Conservation (phyloP, 2,113 vertebrate genomes). For the Sylvia atricapilla region DNA sequence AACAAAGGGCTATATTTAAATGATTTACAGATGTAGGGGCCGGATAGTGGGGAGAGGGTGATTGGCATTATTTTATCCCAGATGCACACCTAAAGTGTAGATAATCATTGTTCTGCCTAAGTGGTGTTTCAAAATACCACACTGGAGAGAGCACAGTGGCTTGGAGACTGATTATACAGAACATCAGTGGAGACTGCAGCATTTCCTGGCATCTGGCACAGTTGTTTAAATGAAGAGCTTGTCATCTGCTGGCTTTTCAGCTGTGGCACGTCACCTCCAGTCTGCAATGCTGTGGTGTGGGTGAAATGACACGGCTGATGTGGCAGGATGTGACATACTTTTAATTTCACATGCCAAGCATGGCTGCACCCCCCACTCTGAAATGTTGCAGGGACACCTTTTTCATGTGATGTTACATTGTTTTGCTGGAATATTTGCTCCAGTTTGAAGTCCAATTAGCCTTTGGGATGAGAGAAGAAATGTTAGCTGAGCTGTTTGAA, state of each 20-base stretch:
- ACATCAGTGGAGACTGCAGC: background rate
- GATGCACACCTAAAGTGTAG: background rate
- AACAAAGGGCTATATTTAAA: slow-evolving; percentile 25
- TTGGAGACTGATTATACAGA: slow-evolving; percentile 18
- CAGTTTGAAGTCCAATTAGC: slow-evolving; percentile 13
- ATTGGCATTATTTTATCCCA: background rate
- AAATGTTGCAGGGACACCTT: background rate
- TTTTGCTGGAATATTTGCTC: background rate
- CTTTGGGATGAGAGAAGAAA: background rate
- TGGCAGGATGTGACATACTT: background rate
- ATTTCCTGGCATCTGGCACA: slow-evolving; percentile 56
- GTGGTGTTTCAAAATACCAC: background rate
- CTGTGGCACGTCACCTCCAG: background rate
- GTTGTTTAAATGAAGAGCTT: background rate
- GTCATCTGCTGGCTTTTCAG: slow-evolving; percentile 30
- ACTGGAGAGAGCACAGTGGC: background rate
- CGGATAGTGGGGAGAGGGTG: background rate
- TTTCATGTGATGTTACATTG: background rate
- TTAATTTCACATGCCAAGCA: background rate
- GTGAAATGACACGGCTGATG: background rate
- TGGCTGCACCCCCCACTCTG: background rate
- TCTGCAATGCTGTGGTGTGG: background rate
- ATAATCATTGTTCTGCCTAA: slow-evolving; percentile 9
- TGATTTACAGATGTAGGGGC: background rate
- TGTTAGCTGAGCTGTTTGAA: background rate